Base-by-base conservation (phyloP, 2,888 invertebrate genomes). In the Creontiades dilutus region DNA sequence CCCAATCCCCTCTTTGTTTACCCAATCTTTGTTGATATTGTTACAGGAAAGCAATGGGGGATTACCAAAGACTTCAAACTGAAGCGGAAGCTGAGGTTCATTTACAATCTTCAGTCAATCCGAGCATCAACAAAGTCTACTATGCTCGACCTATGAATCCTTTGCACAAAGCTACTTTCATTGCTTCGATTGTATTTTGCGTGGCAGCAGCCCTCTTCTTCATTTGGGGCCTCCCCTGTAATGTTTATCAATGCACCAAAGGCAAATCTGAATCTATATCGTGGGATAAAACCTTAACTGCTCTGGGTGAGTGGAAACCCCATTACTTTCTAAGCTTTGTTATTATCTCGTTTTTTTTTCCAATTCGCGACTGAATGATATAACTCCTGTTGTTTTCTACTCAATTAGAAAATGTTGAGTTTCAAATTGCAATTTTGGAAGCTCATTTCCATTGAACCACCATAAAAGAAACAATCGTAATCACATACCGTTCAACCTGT, bases 201-300 rank as follows among this genome's bases (percentile, higher is more conserved):
- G 93, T 96, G 91, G 94, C 96, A 90, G 96, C 96, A 11, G 95
- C 96, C 84, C 94, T 97, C 75, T 94, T 96, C 92, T 97, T 96
- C 93, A 93, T 96, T 9, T 97, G 96, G 96, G 95, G 96, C 16
- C 93, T 96, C 92, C 97, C 97, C 0, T 97, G 97, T 92, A 96
- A 96, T 92, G 94, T 95, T 9, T 95, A 95, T 19, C 95, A 95
- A 86, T 97, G 97, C 92, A 94, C 95, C 27, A 91, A 90, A 86
- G 91, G 92, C 52, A 92, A 92, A 90, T 91, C 92, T 78, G 92
- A 93, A 9, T 92, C 89, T 52, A 82, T 93, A 81, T 93, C 93
- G 0, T 94, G 94, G 94, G 93, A 93, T 81, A 93, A 93, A 92
- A 93, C 93, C 57, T 92, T 94, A 68, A 93, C 93, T 91, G 93